phyloP scores from a whole-genome alignment of 2,888 invertebrate genomes.

The Philonicus albiceps region DNA sequence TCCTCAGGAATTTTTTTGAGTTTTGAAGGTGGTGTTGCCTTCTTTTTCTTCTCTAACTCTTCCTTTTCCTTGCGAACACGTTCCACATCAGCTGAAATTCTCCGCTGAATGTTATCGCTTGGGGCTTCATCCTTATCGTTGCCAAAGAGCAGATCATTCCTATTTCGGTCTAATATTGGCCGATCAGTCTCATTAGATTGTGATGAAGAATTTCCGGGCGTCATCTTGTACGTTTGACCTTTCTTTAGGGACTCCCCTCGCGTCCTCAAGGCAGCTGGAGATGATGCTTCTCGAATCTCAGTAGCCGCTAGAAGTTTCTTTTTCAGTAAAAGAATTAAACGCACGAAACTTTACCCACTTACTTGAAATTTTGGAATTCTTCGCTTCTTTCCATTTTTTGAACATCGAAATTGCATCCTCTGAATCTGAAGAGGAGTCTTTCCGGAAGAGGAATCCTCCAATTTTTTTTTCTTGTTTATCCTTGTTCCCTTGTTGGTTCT shows the following conservation, averaged over 20 bases:
- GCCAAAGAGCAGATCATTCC: constrained; percentile 64
- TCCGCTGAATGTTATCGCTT: constrained; percentile 64
- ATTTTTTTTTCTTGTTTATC: constrained; percentile 51
- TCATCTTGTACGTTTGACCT: background rate
- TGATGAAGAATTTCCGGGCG: background rate
- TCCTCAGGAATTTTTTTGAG: background rate
- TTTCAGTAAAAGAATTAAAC: background rate
- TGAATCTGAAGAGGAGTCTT: constrained; percentile 65
- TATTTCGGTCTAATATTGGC: constrained; percentile 57
- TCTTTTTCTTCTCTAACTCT: constrained; percentile 45
- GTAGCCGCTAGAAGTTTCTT: constrained; percentile 63
- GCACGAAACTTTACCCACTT: background rate
- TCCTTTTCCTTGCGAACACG: constrained; percentile 52
- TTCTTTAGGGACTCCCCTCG: constrained; percentile 9
- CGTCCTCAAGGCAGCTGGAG: constrained; percentile 41
- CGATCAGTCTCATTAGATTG: constrained; percentile 29
- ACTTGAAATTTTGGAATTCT: background rate
- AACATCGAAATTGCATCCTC: constrained; percentile 54
- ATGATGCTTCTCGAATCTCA: constrained; percentile 64
- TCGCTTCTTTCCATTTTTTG: constrained; percentile 57
- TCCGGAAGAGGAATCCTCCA: constrained; percentile 65
- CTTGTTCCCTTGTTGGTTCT: background rate
- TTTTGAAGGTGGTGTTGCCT: background rate
- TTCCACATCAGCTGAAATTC: constrained; percentile 55
- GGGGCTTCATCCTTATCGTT: constrained; percentile 62